Base-by-base conservation (phyloP, 2,888 invertebrate genomes). In the Oegoconia quadripuncta region DNA sequence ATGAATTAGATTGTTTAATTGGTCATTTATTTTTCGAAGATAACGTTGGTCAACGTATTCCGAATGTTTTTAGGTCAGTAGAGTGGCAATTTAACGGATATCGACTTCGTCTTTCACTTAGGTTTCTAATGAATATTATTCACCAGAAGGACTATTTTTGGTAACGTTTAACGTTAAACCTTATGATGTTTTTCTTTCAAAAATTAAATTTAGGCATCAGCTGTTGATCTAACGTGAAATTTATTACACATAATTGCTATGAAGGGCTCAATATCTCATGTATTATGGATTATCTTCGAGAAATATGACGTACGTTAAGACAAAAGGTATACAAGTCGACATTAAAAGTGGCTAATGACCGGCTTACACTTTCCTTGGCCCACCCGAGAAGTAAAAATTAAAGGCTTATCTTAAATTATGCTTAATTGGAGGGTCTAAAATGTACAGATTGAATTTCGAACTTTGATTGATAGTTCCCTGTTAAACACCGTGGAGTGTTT, bases 1-100 rank as follows among this genome's bases (percentile, higher is more conserved):
- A 84, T 80, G 79, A 82, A 83, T 86, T 81, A 84, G 79, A 83
- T 81, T 81, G 64, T 79, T 81, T 83, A 86, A 86, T 86, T 84
- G 86, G 83, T 82, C 86, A 81, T 87, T 86, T 83, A 83, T 86
- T 86, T 42, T 34, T 34, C 35, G 35, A 39, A 42, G 42, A 42
- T 42, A 42, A 36, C 35, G 34, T 27, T 64, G 55, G 64, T 62
- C 64, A 62, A 62, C 56, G 58, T 48, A 59, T 51, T 58, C 53
- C 55, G 67, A 72, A 66, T 61, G 70, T 68, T 71, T 72, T 67
- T 68, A 61, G 75, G 73, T 66, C 64, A 69, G 67, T 62, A 59
- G 67, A 80, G 74, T 75, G 71, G 62, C 65, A 43, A 2, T 27
- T 27, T 12, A 3, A 2, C 6, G 12, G 23, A 23, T n/a, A 27